A percentile compares a stretch with the other conserved stretches of the same genome.
phyloP scores from a whole-genome alignment of 2,888 invertebrate species.

The Drosophila koepferae region DNA sequence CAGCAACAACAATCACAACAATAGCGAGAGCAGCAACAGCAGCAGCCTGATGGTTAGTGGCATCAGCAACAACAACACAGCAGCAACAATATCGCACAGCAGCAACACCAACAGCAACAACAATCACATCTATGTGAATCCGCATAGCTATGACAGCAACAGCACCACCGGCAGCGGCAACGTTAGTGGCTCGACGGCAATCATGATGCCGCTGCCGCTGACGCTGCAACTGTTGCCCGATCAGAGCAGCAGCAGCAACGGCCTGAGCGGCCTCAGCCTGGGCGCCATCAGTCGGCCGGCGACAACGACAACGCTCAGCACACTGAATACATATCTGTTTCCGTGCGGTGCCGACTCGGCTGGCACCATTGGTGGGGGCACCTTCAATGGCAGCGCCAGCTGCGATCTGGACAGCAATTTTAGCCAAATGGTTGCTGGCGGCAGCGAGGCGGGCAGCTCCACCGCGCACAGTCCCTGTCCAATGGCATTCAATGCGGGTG shows the following conservation, averaged over 20 bases:
- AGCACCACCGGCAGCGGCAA: slow-evolving; percentile 75
- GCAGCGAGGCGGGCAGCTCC: slow-evolving; percentile 61
- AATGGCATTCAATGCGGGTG: not conserved
- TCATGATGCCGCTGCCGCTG: slow-evolving; percentile 63
- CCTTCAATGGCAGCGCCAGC: slow-evolving; percentile 79
- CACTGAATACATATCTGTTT: slow-evolving; percentile 84
- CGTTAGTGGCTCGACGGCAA: slow-evolving; percentile 75
- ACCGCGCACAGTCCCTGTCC: slow-evolving; percentile 44
- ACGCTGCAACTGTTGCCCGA: slow-evolving; percentile 41
- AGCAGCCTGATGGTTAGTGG: slow-evolving; percentile 48
- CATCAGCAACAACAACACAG: slow-evolving; percentile 38
- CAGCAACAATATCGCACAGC: slow-evolving; percentile 5
- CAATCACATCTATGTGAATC: slow-evolving; percentile 84
- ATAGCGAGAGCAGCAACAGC: slow-evolving; percentile 17
- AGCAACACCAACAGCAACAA: slow-evolving; percentile 65
- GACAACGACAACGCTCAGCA: slow-evolving; percentile 83
- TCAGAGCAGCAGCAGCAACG: slow-evolving; percentile 36
- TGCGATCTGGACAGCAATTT: slow-evolving; percentile 84
- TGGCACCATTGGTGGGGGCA: slow-evolving; percentile 77
- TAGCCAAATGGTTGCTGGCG: slow-evolving; percentile 84
- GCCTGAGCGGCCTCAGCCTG: slow-evolving; percentile 44
- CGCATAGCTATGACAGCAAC: slow-evolving; percentile 83
- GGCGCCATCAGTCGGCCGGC: slow-evolving; percentile 64
- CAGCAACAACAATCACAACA: slow-evolving; percentile 46
- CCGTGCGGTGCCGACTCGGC: slow-evolving; percentile 81